Evolutionary conservation across 2,113 vertebrate genomes (phyloP), one percentile per base, ranked within the genome.

Genomic region (Calyptommatus sinebrachiatus): DNA sequence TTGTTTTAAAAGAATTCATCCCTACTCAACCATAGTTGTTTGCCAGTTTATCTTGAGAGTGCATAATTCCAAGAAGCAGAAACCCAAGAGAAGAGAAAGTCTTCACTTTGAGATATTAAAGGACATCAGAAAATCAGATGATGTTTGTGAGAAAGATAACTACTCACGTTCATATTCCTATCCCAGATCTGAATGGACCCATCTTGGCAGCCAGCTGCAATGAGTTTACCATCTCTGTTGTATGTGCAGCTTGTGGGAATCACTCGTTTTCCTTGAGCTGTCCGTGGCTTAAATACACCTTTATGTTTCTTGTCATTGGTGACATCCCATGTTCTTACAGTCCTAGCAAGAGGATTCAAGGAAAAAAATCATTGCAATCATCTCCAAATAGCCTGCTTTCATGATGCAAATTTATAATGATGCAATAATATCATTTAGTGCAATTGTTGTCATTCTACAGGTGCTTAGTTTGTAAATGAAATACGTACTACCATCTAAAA

Each of bases 181-280:
- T 99, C 98, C 98, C 98, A 99, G 90, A 99, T 97, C 93, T 99
- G 98, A 86, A 99, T 98, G 89, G 96, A 97, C 65, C 98, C 98
- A 73, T 99, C 97, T 89, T 98, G 97, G 89, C 98, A 99, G 82
- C 96, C 98, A 1, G 98, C 97, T 60, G 97, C 97, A 28, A 99
- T 94, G 20, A 99, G 95, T 87, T 95, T 98, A 66, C 98, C 98
- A 57, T 99, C 98, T 65, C 98, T 96, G 83, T 95, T 99, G 90
- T 99, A 99, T 0, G 96, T 95, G 87, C 98, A 99, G 12, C 96
- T 97, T 4, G 96, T 99, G 50, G 98, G 98, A 74, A 93, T 95
- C 66, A 98, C 97, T 16, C 96, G 96, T 93, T 99, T 99, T 14
- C 98, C 98, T 91, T 99, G 97, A 84, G 88, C 72, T 1, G 97